Evolutionary conservation across 2,888 invertebrate genomes (phyloP), one percentile per base, ranked within the genome.

Genomic region (Agonopterix alstromeriana): DNA sequence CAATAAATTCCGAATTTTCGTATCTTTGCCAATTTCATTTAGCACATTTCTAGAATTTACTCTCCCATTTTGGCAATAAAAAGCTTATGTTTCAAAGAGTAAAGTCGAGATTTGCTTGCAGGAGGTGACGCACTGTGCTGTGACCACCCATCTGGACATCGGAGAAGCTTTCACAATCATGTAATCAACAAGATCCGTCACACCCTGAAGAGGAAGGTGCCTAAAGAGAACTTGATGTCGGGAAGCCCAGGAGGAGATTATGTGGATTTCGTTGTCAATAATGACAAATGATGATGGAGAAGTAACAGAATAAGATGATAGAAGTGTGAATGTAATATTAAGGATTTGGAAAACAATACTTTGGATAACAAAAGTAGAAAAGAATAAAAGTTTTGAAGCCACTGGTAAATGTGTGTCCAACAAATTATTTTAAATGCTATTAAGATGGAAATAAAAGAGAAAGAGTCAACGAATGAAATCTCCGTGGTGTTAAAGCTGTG

Each of bases 201-300:
- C 5, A 61, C 63, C 38, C 51, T 86, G 64, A 73, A 70, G 55
- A 73, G 58, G 54, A 75, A 71, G 52, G 49, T 78, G 3, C 79
- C 79, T 2, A 80, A 77, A 48, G 87, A 88, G 50, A 83, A 88
- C 54, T 70, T 88, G 12, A 44, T 88, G 50, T 58, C 67, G 5
- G 69, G 66, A 10, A 59, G 68, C 0, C 70, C 76, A 3, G 62
- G 65, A 0, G 82, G 75, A 46, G 87, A 88, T 50, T 88, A 88
- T 38, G 79, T 70, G 0, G 87, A 88, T 51, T 88, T 88, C 41
- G 58, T 88, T 2, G 87, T 88, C 9, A 88, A 88, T 50, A 88
- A 87, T 56, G 87, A 88, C 55, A 72, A 82, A 27, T 38, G 43
- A 47, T 8, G 27, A 27, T 27, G 27, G 27, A 27, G 27, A 27